A percentile compares a stretch with the other conserved stretches of the same genome.
phyloP scores from a whole-genome alignment of 2,113 vertebrate species.

The Gracilinanus agilis region DNA sequence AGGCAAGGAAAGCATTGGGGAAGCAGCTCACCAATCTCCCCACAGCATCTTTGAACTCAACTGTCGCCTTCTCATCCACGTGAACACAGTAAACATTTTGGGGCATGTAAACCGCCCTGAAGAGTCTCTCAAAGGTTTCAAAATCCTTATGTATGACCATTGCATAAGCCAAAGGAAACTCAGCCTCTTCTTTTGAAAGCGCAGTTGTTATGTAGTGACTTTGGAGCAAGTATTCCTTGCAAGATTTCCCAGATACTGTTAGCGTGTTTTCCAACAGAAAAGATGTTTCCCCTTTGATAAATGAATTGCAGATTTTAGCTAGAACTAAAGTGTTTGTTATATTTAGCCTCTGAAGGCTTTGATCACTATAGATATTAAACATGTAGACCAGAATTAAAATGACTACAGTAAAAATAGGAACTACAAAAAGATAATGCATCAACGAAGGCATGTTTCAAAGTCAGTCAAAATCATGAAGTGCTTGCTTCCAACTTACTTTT shows the following conservation, averaged over 20 bases:
- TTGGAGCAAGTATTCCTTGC: slow-evolving; percentile 27
- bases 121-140: slow-evolving; percentile 74
- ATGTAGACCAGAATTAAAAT: slow-evolving; percentile 67
- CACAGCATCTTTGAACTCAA: slow-evolving; percentile 42
- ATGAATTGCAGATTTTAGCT: slow-evolving; percentile 75
- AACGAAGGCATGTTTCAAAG: slow-evolving; percentile 63
- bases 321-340: slow-evolving; percentile 25
- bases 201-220: slow-evolving; percentile 53
- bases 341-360: slow-evolving; percentile 59
- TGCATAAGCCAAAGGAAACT: slow-evolving; percentile 62
- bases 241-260: slow-evolving; percentile 40
- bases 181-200: slow-evolving; percentile 43
- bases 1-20: slow-evolving; percentile 73
- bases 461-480: background rate
- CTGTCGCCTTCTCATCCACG: slow-evolving; percentile 41
- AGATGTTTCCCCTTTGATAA: slow-evolving; percentile 57
- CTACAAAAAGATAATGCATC: slow-evolving; percentile 55
- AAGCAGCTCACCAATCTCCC: slow-evolving; percentile 72
- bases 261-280: slow-evolving; percentile 74
- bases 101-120: slow-evolving; percentile 77
- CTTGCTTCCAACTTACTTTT: slow-evolving; percentile 38
- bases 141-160: slow-evolving; percentile 79
- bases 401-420: slow-evolving; percentile 45
- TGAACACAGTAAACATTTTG: slow-evolving; percentile 74
- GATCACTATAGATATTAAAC: slow-evolving; percentile 38